Evolutionary conservation across 2,797 vertebrate genomes (phyloP), one percentile per base, ranked within the genome.

Genomic region (Danio kyathit): DNA sequence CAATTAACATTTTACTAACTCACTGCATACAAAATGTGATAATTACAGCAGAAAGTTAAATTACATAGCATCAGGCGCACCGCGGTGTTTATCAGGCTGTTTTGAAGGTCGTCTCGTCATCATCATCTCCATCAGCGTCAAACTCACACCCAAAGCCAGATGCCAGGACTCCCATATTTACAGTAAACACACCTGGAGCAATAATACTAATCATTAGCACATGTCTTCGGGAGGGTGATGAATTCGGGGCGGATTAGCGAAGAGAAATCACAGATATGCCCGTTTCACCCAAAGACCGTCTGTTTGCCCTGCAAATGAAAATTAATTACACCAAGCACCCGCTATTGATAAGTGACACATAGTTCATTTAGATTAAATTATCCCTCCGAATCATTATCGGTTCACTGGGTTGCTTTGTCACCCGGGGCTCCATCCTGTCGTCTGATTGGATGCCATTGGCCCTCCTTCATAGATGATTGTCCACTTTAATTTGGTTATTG

Each of bases 301-400:
- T 93, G 91, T 87, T 90, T 41, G 88, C 91, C 91, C 84, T 76
- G 87, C 90, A 93, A 94, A 95, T 92, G 93, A 85, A 88, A 89
- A 94, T 94, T 92, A 93, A 92, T 94, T 92, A 93, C 88, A 78
- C 89, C 87, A 91, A 94, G 92, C 91, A 90, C 88, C 89, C 81
- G 77, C 89, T 91, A 91, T 94, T 92, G 93, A 89, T 89, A 89
- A 90, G 88, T 91, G 92, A 91, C 93, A 90, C 88, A 85, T 76
- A 89, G 89, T 91, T 92, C 90, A 91, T 93, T 94, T 90, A 92
- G 93, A 93, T 94, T 91, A 91, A 91, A 90, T 93, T 89, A 63
- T 69, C 60, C 88, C 81, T 56, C 77, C 40, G n/a, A 84, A 91
- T 89, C 87, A 90, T 90, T 88, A 90, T 89, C 86, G 88, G 89